phyloP scores from a whole-genome alignment of 2,888 invertebrate genomes.

The Epirrita christyi region DNA sequence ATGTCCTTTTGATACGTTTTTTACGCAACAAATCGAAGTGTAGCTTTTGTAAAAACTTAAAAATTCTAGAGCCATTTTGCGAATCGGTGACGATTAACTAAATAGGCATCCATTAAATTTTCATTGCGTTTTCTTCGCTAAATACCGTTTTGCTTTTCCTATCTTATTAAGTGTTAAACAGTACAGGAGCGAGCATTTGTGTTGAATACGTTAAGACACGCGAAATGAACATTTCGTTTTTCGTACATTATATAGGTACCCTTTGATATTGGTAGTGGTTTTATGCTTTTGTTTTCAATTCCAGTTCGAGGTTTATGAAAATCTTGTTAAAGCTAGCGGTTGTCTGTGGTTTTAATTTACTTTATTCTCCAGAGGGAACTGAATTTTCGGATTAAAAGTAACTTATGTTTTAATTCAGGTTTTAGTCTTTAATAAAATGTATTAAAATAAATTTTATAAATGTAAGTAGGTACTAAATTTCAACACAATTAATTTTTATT shows the following conservation, averaged over 20 bases:
- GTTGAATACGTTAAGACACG: constrained; percentile 11
- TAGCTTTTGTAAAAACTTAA: too few species aligned
- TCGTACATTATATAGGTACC: neutral
- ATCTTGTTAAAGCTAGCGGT: neutral
- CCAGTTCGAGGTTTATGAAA: neutral
- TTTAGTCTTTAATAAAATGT: too few species aligned
- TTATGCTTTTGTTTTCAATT: constrained; percentile 18
- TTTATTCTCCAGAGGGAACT: neutral
- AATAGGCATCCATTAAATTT: too few species aligned
- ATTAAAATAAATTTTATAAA: too few species aligned
- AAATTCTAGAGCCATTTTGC: too few species aligned
- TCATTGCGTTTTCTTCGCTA: neutral
- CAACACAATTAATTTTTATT: too few species aligned
- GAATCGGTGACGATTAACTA: too few species aligned
- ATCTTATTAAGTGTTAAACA: constrained; percentile 18
- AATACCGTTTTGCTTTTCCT: neutral
- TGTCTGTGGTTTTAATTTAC: neutral
- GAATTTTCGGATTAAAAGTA: too few species aligned
- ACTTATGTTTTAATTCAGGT: too few species aligned
- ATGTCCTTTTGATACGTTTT: too few species aligned
- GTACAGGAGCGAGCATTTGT: neutral
- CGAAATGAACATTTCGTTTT: constrained; percentile 13
- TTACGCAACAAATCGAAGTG: too few species aligned
- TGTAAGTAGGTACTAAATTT: too few species aligned
- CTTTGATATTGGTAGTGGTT: neutral